phyloP scores from a whole-genome alignment of 2,888 invertebrate genomes.

The Nemotelus pantherinus region DNA sequence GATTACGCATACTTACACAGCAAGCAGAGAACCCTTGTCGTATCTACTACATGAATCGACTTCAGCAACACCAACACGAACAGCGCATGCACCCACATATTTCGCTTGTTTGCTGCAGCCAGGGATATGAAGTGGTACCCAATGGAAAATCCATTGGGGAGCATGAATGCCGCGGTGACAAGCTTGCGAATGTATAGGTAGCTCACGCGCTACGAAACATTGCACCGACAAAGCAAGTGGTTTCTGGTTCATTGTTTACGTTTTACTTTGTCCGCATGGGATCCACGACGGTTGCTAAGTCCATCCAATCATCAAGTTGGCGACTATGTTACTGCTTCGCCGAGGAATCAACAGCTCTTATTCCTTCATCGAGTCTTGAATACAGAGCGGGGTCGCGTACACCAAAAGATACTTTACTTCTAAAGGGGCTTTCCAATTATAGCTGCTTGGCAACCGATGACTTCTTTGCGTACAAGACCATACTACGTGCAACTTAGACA shows the following conservation, averaged over 20 bases:
- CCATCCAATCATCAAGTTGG: neutral
- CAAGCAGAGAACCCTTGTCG: neutral
- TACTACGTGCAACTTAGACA: too few relatives aligned
- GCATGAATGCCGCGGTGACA: neutral
- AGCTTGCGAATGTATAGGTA: conserved; percentile 4
- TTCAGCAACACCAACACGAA: neutral
- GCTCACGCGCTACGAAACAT: conserved; percentile 32
- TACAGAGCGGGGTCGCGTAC: neutral
- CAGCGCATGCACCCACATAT: conserved; percentile 17
- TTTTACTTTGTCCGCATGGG: conserved; percentile 39
- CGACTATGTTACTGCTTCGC: neutral
- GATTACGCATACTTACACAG: conserved; percentile 14
- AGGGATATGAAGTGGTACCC: neutral
- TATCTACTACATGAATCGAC: neutral
- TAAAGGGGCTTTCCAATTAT: neutral
- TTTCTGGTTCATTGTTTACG: conserved; percentile 39
- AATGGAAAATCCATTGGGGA: conserved; percentile 5
- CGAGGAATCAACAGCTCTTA: neutral
- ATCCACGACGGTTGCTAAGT: neutral
- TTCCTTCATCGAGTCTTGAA: neutral
- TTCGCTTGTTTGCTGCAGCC: neutral
- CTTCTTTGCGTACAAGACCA: too few relatives aligned
- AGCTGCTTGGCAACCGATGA: neutral
- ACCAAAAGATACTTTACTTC: neutral
- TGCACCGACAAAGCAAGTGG: conserved; percentile 41